These are phyloP conservation scores for Gymnocheta viridis DNA, from an alignment of 2,888 invertebrate species.

Conservation along the genomic window DNA sequence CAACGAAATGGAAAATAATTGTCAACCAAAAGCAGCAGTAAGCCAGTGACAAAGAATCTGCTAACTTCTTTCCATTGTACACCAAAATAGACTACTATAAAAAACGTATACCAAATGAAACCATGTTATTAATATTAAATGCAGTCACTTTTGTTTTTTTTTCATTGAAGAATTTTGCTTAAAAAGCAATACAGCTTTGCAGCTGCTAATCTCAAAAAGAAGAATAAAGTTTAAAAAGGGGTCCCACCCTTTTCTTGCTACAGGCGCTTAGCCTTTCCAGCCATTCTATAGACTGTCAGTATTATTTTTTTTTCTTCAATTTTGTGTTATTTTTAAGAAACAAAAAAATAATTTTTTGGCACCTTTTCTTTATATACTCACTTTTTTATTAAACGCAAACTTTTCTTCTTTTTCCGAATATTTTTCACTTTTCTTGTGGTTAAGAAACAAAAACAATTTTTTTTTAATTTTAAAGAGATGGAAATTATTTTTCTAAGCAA, in stretches of 20 bases:
- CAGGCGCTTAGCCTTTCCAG: not conserved
- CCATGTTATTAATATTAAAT: not conserved
- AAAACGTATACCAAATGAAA: not conserved
- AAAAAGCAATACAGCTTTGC: not conserved
- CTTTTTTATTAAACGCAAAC: slow-evolving; percentile 7
- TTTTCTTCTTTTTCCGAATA: not conserved
- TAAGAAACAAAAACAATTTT: slow-evolving; percentile 16
- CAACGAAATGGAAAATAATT: slow-evolving; percentile 60
- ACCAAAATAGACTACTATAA: not conserved
- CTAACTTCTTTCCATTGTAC: not conserved
- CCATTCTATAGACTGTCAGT: not conserved
- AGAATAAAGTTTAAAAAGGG: not conserved
- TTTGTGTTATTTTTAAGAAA: not conserved
- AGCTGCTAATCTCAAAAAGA: not conserved
- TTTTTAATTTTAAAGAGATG: not conserved
- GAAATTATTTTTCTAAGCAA: slow-evolving; percentile 43
- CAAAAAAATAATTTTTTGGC: not conserved
- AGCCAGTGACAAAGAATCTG: not conserved
- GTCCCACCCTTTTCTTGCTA: slow-evolving; percentile 59
- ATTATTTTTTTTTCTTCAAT: not conserved
- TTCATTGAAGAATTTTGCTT: not conserved
- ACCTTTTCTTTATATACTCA: slow-evolving; percentile 17
- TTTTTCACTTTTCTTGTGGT: not conserved
- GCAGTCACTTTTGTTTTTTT: not conserved
- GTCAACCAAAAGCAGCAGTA: slow-evolving; percentile 50